Evolutionary conservation across 2,113 vertebrate genomes (phyloP), one percentile per base, ranked within the genome.

Genomic region (Notothenia rossii): DNA sequence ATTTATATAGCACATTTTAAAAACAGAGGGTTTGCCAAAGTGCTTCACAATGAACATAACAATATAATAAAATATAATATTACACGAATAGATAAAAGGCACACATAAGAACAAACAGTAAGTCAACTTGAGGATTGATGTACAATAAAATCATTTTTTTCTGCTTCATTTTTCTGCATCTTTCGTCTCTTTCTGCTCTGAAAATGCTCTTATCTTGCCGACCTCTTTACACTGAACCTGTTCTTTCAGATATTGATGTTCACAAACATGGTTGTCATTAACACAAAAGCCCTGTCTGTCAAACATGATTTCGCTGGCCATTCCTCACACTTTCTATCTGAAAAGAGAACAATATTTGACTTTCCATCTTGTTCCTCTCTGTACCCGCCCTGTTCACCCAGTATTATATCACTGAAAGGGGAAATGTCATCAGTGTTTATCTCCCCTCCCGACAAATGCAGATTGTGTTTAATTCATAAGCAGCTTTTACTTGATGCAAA

Each of bases 391-490:
- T 13, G 9, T 63, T 17, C 45, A 5, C 22, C 46, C 53, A 36
- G 36, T 18, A 11, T 18, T 29, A 36, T 50, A 58, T 20, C 11
- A 43, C 18, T 2, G 17, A 54, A 13, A 51, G 51, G 10, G 22
- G 49, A n/a, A 51, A 33, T 14, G 14, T 58, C 49, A 4, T 45
- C 55, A 11, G 36, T 11, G 49, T 75, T 75, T 72, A 72, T 61
- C 25, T 66, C 20, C 45, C 33, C 15, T 29, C 14, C 69, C 12
- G 50, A 63, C 33, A 73, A 66, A 72, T 18, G 29, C 43, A 18
- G 20, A 53, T 17, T 86, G 76, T 56, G 11, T 77, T 77, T 71
- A 45, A 20, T 66, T 55, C 63, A 67, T 13, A 81, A 56, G n/a
- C 46, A 64, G 25, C 58, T 79, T 59, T 70, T 51, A 13, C 63